Conservation (phyloP, 23 tunicate genomes). For the Diplosoma virens region DNA sequence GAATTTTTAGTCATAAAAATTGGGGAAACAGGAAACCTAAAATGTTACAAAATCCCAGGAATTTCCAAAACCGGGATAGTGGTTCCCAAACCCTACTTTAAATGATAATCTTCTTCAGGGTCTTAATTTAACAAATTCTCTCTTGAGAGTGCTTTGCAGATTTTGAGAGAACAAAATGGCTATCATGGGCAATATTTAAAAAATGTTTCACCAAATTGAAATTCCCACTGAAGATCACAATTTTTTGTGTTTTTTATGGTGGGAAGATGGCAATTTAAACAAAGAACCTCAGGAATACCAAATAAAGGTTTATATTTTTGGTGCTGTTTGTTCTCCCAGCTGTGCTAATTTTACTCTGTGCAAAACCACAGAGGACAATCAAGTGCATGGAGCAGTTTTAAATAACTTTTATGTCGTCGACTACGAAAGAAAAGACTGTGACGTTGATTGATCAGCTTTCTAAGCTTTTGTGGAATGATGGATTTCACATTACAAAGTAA, state of each 20-base stretch:
- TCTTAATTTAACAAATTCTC: conserved; percentile 29
- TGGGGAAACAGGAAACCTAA: no score
- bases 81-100: no score
- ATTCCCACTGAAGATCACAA: conserved; percentile 29
- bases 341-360: conserved; percentile 41
- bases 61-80: no score
- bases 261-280: conserved; percentile 34
- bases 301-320: conserved; percentile 30
- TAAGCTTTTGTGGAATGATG: neutral
- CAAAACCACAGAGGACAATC: conserved; percentile 30
- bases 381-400: conserved; percentile 4
- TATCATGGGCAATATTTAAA: conserved; percentile 13
- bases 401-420: conserved; percentile 47
- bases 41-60: no score
- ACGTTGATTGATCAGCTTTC: neutral
- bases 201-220: conserved; percentile 24
- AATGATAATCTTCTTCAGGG: conserved; percentile 26
- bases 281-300: conserved; percentile 23
- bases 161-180: conserved; percentile 30
- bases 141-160: conserved; percentile 26
- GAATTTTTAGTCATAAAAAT: no score
- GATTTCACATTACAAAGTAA: conserved; percentile 23
- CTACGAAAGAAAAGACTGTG: no score
- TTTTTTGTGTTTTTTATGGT: conserved; percentile 37
- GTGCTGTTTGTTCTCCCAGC: conserved; percentile 50